phyloP scores from a whole-genome alignment of 2,888 invertebrate genomes.

The Peribatodes rhomboidaria region DNA sequence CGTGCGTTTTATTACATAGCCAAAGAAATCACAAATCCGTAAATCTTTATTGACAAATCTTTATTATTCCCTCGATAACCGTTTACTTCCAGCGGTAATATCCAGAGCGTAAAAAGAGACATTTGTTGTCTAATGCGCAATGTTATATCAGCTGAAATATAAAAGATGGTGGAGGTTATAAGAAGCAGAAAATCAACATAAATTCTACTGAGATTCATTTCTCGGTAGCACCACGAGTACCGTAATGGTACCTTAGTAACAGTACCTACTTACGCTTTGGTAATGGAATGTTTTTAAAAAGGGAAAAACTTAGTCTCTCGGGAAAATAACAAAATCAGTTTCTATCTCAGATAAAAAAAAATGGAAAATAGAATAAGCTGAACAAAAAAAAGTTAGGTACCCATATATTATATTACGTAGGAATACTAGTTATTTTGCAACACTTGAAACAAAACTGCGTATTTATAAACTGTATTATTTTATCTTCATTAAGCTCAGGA shows the following conservation, averaged over 20 bases:
- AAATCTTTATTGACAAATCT: constrained; percentile 38
- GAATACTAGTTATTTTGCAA: not conserved
- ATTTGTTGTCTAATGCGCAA: constrained; percentile 9
- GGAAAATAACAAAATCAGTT: not conserved
- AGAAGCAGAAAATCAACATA: constrained; percentile 1
- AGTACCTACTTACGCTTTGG: not conserved
- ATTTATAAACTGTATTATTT: constrained; percentile 10
- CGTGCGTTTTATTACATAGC: constrained; percentile 21
- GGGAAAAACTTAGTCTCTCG: not conserved
- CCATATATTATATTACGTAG: not conserved
- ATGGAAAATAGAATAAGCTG: not conserved
- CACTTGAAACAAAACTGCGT: not conserved
- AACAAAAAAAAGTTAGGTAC: not conserved
- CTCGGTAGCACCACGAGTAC: not conserved
- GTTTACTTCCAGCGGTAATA: constrained; percentile 18
- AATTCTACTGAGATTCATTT: constrained; percentile 4
- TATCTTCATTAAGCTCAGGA: constrained; percentile 30
- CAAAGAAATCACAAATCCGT: constrained; percentile 24
- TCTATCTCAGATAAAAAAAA: too few relatives aligned
- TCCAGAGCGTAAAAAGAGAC: constrained; percentile 9
- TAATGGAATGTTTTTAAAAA: not conserved
- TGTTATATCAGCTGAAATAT: constrained; percentile 1
- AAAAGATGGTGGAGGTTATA: constrained; percentile 8
- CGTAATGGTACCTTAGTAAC: not conserved
- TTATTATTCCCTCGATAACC: constrained; percentile 28